phyloP scores from a whole-genome alignment of 2,797 vertebrate genomes.

The Anguilla anguilla region DNA sequence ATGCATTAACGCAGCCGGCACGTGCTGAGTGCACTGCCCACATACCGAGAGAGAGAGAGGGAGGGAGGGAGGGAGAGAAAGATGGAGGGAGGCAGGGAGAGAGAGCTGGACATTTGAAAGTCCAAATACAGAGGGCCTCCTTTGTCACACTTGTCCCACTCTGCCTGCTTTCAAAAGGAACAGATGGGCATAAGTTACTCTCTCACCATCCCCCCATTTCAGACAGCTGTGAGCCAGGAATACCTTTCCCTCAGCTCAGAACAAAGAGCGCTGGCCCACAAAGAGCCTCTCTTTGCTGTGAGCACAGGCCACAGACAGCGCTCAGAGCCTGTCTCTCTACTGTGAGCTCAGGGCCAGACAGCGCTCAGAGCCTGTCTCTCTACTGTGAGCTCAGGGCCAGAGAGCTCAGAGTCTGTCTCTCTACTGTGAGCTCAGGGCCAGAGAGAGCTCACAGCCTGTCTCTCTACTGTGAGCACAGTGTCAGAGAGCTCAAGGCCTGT shows the following conservation, averaged over 20 bases:
- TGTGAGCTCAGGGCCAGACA: neutral
- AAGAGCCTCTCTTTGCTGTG: neutral
- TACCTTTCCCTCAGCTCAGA: neutral
- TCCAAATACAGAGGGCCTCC: neutral
- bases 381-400: no score
- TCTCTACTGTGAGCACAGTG: no score
- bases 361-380: no score
- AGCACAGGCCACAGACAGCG: neutral
- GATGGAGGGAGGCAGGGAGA: neutral
- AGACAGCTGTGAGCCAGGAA: neutral
- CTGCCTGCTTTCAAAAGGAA: neutral
- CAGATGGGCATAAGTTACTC: neutral
- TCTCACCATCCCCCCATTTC: neutral
- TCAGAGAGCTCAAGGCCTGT: no score
- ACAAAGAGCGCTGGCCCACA: neutral
- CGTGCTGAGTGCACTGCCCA: neutral
- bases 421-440: no score
- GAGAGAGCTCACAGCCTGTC: no score
- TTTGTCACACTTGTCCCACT: neutral
- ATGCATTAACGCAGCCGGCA: neutral
- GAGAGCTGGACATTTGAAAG: neutral
- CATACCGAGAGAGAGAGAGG: neutral
- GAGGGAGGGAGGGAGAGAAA: neutral
- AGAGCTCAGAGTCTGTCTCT: no score
- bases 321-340: neutral